Base-by-base conservation (phyloP, 2,113 vertebrate genomes). In the Rhinogobius similis region DNA sequence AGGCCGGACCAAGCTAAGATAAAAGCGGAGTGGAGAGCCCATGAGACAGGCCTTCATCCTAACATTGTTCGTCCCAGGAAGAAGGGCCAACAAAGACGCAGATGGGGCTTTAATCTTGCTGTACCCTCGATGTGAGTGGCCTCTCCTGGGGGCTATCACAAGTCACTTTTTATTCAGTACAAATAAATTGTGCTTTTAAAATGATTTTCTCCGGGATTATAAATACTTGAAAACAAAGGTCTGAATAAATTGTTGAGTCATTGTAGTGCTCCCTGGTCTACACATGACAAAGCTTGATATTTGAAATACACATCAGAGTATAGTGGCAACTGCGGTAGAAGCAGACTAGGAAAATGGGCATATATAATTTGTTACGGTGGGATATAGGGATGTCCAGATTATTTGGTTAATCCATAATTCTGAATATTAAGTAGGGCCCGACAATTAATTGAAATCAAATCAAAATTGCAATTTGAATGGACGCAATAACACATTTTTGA, bases 31-130 rank as follows among this genome's bases (percentile, higher is more conserved):
- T 27, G 16, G 79, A 84, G 84, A 59, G 83, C 76, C 68, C 75
- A 52, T 52, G 50, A 67, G 79, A 82, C 73, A 41, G 72, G 77
- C 86, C 89, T 90, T 90, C 81, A 89, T 87, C 88, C 87, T 84
- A 75, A 70, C 78, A 83, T 84, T 62, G 23, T 78, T 68, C 85
- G 78, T 75, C 48, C 79, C 79, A 86, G 85, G 81, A 78, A 67
- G 68, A 46, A 68, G 68, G 29, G 67, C 79, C 81, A 76, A 84
- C 88, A 88, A 90, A 89, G 87, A 83, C 79, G 48, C 64, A 38
- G 77, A 78, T 74, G 46, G 70, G 55, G 85, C 91, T 92, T 92
- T 92, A 83, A 92, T 92, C 91, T 91, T 72, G 44, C 81, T 81
- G 79, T 83, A 87, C 76, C 79, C 68, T 83, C 63, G 56, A 65